Percentiles rank a stretch among this genome's conserved stretches.
Conservation (phyloP, 2,888 invertebrate species). For the Phanerotoma sp. region DNA sequence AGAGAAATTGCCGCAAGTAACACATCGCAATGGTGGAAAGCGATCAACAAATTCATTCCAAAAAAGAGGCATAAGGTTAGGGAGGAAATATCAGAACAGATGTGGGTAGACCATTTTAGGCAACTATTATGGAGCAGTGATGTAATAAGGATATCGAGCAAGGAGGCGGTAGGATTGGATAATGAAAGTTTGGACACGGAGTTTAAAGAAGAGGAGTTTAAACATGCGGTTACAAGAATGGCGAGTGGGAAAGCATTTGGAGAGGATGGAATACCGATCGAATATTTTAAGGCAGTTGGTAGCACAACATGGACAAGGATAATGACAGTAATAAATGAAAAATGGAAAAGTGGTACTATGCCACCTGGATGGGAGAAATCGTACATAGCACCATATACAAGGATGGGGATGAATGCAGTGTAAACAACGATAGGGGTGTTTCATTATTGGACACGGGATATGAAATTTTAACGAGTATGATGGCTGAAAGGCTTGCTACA, state of each 20-base stretch:
- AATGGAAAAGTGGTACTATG: background rate
- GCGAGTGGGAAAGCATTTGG: background rate
- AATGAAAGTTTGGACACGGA: background rate
- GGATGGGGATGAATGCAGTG: conserved; percentile 1
- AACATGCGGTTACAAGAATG: background rate
- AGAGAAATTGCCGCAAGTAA: too few species aligned
- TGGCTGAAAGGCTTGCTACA: background rate
- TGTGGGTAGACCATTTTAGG: too few species aligned
- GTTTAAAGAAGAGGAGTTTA: background rate
- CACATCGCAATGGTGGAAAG: too few species aligned
- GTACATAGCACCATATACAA: conserved; percentile 8
- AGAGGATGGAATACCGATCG: background rate
- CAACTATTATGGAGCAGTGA: too few species aligned
- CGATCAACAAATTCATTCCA: too few species aligned
- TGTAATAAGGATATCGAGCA: too few species aligned
- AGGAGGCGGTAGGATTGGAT: too few species aligned
- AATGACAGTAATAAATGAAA: background rate
- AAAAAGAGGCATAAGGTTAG: too few species aligned
- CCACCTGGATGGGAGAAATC: conserved; percentile 9
- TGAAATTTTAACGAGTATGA: conserved; percentile 6
- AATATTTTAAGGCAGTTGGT: background rate
- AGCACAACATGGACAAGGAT: background rate
- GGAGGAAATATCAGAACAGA: too few species aligned
- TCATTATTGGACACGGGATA: conserved; percentile 17
- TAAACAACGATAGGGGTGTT: conserved; percentile 14